These are phyloP conservation scores for Homalodisca vitripennis DNA, from an alignment of 1,140 invertebrate species.

Conservation along the genomic window DNA sequence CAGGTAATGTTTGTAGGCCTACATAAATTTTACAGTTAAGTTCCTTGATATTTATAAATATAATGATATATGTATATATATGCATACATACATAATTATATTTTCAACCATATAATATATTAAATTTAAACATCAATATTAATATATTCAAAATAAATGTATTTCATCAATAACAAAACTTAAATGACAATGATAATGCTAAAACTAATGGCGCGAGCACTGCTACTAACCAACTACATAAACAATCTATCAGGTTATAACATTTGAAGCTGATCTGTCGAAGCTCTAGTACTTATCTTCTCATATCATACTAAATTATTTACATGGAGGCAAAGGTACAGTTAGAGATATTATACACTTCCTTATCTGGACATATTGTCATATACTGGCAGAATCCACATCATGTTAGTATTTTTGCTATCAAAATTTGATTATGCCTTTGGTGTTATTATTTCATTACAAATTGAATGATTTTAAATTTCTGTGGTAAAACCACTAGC, in stretches of 20 bases:
- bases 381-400: background rate
- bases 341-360: conserved; percentile 22
- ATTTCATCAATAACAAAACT: conserved; percentile 20
- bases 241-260: conserved; percentile 24
- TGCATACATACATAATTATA: background rate
- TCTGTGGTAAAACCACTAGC: background rate
- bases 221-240: conserved; percentile 6
- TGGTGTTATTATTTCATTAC: conserved; percentile 14
- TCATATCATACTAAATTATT: conserved; percentile 12
- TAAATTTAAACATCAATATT: background rate
- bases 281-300: background rate
- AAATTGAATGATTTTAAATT: no score
- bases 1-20: conserved; percentile 13
- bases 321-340: background rate
- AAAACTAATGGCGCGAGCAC: background rate
- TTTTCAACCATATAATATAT: background rate
- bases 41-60: background rate
- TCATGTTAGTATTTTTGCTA: no score
- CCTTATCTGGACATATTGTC: conserved; percentile 19
- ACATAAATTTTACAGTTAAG: conserved; percentile 18
- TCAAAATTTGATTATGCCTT: conserved; percentile 12
- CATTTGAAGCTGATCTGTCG: background rate
- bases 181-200: conserved; percentile 17
- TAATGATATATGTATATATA: no score
- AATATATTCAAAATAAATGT: conserved; percentile 20